Percentiles rank a stretch among this genome's conserved stretches.
These are phyloP conservation scores for Varanus salvator DNA, from an alignment of 2,113 vertebrate genomes.

Conservation along the genomic window DNA sequence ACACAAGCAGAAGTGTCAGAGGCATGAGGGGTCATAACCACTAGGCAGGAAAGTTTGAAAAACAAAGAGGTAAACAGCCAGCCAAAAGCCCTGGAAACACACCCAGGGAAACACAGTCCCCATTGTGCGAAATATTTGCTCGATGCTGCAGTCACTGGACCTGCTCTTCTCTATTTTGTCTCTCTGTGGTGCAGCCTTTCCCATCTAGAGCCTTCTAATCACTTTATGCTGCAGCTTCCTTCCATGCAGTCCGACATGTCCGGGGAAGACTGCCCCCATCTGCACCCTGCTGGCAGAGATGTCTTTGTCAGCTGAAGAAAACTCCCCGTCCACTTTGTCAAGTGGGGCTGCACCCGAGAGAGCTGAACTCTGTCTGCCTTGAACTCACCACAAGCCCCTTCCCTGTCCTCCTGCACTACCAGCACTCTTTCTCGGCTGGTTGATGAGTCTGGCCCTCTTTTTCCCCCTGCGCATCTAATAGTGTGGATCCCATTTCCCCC, in stretches of 20 bases:
- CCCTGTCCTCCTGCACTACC: no score
- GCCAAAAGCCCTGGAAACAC: not conserved
- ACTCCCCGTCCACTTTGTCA: not conserved
- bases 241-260: no score
- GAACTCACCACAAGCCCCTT: not conserved
- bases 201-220: not conserved
- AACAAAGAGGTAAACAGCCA: not conserved
- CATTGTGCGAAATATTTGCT: fast-evolving
- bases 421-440: not conserved
- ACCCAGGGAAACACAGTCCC: no score
- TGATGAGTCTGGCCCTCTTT: not conserved
- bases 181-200: no score
- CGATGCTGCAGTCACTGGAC: not conserved
- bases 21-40: no score
- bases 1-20: no score
- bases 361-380: not conserved
- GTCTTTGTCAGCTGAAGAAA: not conserved
- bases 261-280: no score
- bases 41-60: not conserved
- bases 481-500: not conserved
- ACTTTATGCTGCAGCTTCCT: no score
- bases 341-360: not conserved
- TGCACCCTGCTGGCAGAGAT: no score
- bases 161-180: no score
- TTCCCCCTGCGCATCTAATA: not conserved